Evolutionary conservation across 2,797 vertebrate genomes (phyloP).

Genomic region (Euthynnus affinis): DNA sequence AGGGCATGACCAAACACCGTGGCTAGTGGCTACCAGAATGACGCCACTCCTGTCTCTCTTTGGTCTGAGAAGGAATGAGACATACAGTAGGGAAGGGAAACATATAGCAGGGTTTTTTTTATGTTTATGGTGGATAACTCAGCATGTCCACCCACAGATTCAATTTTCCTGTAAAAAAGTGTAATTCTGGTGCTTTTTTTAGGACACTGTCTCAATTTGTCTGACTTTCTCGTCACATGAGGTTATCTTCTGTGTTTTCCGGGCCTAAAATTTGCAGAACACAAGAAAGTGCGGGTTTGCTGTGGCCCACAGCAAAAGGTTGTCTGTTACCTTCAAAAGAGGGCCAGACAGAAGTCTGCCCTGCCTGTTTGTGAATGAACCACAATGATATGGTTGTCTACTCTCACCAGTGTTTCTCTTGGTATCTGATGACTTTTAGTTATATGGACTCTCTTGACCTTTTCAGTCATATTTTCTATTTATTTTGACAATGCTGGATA

Average conservation of each 20-base stretch:
- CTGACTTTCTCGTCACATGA: constrained; percentile 7
- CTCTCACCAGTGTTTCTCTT: neutral
- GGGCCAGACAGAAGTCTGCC: neutral
- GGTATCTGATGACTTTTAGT: neutral
- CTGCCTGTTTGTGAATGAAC: neutral
- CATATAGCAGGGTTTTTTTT: constrained; percentile 4
- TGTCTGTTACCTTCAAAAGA: constrained; percentile 29
- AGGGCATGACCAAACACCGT: constrained; percentile 30
- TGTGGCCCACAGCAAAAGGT: constrained; percentile 1
- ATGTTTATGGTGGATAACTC: constrained; percentile 36
- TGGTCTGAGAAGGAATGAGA: constrained; percentile 34
- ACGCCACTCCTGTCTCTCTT: constrained; percentile 20
- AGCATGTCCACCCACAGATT: constrained; percentile 16
- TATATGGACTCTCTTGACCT: neutral
- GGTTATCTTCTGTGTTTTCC: constrained; percentile 1
- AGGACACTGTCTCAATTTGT: constrained; percentile 2
- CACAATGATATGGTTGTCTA: neutral
- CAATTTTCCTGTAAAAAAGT: constrained; percentile 35
- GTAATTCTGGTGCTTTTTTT: constrained; percentile 23
- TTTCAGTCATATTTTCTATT: neutral
- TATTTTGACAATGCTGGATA: neutral
- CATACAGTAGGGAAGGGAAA: constrained; percentile 8
- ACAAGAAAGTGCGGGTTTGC: neutral
- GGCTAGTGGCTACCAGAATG: constrained; percentile 9
- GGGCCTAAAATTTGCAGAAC: constrained; percentile 9